These are phyloP conservation scores for Gymnothorax javanicus DNA, from an alignment of 2,797 vertebrate genomes.

Conservation along the genomic window DNA sequence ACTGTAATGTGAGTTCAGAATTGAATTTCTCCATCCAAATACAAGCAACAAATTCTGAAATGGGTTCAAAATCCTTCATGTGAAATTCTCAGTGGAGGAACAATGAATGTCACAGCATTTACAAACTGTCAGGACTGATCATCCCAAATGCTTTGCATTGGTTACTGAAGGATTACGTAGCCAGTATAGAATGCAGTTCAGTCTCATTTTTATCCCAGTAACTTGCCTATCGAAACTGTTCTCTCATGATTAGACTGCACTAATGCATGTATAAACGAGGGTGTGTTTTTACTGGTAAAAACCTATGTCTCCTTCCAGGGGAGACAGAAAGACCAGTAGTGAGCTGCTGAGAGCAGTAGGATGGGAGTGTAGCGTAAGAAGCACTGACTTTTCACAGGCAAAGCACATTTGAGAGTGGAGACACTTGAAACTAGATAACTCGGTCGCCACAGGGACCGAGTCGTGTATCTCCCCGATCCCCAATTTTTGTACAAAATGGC, in stretches of 20 bases:
- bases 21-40: background rate
- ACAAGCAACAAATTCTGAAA: background rate
- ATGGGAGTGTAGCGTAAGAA: too few relatives aligned
- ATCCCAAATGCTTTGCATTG: background rate
- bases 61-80: background rate
- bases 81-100: background rate
- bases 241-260: background rate
- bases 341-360: too few relatives aligned
- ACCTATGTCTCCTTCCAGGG: too few relatives aligned
- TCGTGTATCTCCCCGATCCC: too few relatives aligned
- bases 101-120: background rate
- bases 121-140: background rate
- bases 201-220: background rate
- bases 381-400: too few relatives aligned
- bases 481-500: too few relatives aligned
- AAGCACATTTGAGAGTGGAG: too few relatives aligned
- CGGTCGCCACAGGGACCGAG: too few relatives aligned
- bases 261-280: too few relatives aligned
- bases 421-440: too few relatives aligned
- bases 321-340: too few relatives aligned
- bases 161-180: background rate
- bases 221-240: background rate
- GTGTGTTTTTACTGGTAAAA: too few relatives aligned
- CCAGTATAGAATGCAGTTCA: background rate
- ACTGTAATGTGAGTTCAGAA: background rate